Evolutionary conservation across 2,797 vertebrate species (phyloP).

Genomic region (Otolemur crassicaudatus): DNA sequence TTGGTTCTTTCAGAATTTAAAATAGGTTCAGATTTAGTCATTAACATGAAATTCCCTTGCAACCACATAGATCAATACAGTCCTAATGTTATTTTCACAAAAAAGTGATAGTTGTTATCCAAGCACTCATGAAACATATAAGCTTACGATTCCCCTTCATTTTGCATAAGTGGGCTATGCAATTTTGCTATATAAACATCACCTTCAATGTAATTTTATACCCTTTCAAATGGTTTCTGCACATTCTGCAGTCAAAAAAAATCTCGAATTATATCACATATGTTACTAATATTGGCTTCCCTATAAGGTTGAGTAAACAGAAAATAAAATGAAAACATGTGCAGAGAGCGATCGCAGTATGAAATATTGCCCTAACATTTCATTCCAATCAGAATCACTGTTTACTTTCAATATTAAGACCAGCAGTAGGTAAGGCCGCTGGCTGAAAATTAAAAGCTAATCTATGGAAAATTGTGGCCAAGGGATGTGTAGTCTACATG

Average conservation of each 20-base stretch:
- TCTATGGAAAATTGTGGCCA: constrained; percentile 79
- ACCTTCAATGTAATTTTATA: constrained; percentile 66
- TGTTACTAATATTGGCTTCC: constrained; percentile 81
- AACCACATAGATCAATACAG: not conserved
- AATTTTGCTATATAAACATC: constrained; percentile 63
- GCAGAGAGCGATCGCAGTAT: constrained; percentile 78
- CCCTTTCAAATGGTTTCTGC: constrained; percentile 72
- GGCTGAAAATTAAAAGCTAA: constrained; percentile 85
- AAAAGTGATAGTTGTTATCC: constrained; percentile 43
- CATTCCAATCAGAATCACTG: constrained; percentile 78
- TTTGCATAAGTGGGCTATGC: constrained; percentile 67
- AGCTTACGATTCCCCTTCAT: constrained; percentile 78
- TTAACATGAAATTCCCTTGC: constrained; percentile 9
- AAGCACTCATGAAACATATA: constrained; percentile 59
- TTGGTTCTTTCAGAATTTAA: constrained; percentile 11
- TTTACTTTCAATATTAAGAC: constrained; percentile 83
- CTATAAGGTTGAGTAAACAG: constrained; percentile 84
- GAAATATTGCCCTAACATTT: constrained; percentile 81
- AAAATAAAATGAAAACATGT: constrained; percentile 84
- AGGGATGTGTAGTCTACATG: constrained; percentile 74
- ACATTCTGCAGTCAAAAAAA: constrained; percentile 60
- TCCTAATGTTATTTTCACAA: constrained; percentile 32
- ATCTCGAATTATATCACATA: constrained; percentile 73
- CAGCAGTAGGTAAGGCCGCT: constrained; percentile 76
- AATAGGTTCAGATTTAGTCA: not conserved